phyloP scores from a whole-genome alignment of 35 echinoderm and acorn worm species.

The Ophioderma brevispina region DNA sequence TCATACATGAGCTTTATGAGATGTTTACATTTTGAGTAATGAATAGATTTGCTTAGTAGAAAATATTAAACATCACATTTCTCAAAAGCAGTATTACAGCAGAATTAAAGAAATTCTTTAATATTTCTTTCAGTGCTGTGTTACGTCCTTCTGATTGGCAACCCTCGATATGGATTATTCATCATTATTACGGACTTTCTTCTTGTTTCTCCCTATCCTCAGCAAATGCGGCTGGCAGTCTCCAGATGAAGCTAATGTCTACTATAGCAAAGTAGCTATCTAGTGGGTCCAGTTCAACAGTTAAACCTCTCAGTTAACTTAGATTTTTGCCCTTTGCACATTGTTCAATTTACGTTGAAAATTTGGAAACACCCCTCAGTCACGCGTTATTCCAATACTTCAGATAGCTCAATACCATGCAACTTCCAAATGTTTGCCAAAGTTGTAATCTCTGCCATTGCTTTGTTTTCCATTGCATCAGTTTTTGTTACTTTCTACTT shows the following conservation, averaged over 20 bases:
- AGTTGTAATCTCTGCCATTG: background rate
- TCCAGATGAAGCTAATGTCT: constrained; percentile 9
- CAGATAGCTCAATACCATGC: constrained; percentile 2
- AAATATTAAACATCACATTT: too few relatives aligned
- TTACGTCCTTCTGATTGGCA: too few relatives aligned
- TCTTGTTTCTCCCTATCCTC: constrained; percentile 15
- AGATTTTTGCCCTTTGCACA: background rate
- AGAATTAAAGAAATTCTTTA: too few relatives aligned
- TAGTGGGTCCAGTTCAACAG: background rate
- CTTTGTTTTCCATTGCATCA: constrained; percentile 31
- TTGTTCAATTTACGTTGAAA: constrained; percentile 12
- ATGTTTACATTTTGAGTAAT: background rate
- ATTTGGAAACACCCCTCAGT: constrained; percentile 12
- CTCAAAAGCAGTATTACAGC: too few relatives aligned
- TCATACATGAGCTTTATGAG: too few relatives aligned
- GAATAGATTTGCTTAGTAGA: too few relatives aligned
- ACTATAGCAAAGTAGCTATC: background rate
- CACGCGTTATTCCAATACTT: constrained; percentile 12
- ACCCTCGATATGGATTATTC: too few relatives aligned
- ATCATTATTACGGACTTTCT: too few relatives aligned
- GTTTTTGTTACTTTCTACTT: too few relatives aligned
- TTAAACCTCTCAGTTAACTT: background rate
- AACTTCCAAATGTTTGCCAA: constrained; percentile 6
- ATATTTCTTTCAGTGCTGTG: too few relatives aligned
- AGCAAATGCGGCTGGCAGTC: background rate